Evolutionary conservation across 2,113 vertebrate genomes (phyloP).

Genomic region (Eurypyga helias): DNA sequence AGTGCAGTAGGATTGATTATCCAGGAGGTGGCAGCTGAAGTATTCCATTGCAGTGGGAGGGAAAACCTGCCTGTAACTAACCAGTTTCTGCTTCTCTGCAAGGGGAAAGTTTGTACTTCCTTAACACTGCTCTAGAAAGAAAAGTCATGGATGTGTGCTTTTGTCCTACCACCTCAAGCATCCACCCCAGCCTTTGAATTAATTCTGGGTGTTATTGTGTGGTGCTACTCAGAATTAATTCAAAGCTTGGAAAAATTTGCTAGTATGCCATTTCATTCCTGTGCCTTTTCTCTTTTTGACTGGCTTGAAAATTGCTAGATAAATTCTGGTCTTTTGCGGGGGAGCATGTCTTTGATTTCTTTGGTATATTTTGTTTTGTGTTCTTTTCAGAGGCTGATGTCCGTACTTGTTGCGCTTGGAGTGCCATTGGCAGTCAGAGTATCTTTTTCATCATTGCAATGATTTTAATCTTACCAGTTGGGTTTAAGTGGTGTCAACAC

Average conservation of each 20-base stretch:
- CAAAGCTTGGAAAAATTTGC: slow-evolving; percentile 22
- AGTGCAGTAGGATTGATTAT: neutral
- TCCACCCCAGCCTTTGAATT: neutral
- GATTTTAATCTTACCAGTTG: neutral
- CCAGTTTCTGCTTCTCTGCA: neutral
- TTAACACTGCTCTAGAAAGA: slow-evolving; percentile 40
- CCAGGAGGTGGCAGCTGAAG: slow-evolving; percentile 73
- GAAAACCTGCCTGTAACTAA: neutral
- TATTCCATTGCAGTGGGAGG: neutral
- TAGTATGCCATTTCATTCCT: slow-evolving; percentile 24
- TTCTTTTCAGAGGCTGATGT: neutral
- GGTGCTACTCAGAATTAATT: slow-evolving; percentile 10
- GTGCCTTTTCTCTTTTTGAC: slow-evolving; percentile 8
- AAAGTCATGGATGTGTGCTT: neutral
- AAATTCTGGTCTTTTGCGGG: neutral
- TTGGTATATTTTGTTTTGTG: neutral
- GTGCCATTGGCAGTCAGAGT: neutral
- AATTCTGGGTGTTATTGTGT: neutral
- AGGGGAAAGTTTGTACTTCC: neutral
- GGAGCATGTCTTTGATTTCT: neutral
- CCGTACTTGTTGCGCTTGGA: neutral
- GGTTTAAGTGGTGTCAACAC: slow-evolving; percentile 1
- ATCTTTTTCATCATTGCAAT: neutral
- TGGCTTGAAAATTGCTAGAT: neutral
- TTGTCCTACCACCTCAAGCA: neutral